These are phyloP conservation scores for Zaprionus nigranus DNA, from an alignment of 1,140 invertebrate genomes.

Conservation along the genomic window DNA sequence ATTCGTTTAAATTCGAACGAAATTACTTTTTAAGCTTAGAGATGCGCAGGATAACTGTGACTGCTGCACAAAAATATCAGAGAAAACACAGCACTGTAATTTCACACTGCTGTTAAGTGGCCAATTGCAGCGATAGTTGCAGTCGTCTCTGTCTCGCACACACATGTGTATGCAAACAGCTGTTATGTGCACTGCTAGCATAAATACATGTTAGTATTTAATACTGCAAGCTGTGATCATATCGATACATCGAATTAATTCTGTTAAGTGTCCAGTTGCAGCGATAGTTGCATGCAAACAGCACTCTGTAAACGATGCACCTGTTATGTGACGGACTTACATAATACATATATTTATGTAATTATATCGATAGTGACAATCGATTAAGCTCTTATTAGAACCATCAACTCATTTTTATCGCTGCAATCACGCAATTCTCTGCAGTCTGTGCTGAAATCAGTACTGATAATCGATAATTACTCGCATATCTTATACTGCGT, in stretches of 20 bases:
- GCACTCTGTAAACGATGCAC: no score
- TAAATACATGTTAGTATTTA: neutral
- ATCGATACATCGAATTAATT: neutral
- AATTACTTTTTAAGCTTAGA: neutral
- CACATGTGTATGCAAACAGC: neutral
- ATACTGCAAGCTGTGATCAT: neutral
- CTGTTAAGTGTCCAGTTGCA: no score
- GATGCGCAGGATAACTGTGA: slow-evolving; percentile 3
- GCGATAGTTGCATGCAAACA: no score
- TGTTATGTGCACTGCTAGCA: neutral
- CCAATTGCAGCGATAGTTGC: neutral
- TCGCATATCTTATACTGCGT: neutral
- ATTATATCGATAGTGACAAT: neutral
- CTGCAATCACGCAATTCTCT: neutral
- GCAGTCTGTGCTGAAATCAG: neutral
- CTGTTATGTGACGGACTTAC: neutral
- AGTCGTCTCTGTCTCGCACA: neutral
- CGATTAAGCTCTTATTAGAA: no score
- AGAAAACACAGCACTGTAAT: neutral
- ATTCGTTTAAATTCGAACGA: neutral
- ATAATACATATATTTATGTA: no score
- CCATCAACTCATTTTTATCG: neutral
- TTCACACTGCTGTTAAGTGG: no score
- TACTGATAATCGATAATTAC: neutral
- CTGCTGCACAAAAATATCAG: neutral